These are phyloP conservation scores for Sebastolobus alascanus DNA, from an alignment of 2,797 vertebrate species.

Conservation along the genomic window DNA sequence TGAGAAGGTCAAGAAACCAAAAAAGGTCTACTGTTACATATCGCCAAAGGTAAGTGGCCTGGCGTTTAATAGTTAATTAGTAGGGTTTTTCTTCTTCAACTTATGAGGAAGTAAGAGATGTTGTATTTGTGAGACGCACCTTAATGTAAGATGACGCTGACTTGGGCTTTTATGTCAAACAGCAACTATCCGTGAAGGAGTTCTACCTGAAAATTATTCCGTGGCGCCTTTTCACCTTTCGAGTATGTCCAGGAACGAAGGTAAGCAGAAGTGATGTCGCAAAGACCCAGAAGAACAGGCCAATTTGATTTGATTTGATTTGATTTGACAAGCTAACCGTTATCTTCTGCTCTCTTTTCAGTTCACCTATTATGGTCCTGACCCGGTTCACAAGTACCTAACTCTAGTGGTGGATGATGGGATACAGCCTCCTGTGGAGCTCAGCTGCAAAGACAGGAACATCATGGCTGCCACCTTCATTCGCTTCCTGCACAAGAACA, in stretches of 20 bases:
- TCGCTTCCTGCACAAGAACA: constrained; percentile 98
- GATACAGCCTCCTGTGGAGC: constrained; percentile 97
- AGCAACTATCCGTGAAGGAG: constrained; percentile 99
- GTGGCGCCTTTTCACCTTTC: constrained; percentile 98
- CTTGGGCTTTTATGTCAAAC: constrained; percentile 49
- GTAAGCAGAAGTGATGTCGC: constrained; percentile 75
- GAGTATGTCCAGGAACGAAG: constrained; percentile 99
- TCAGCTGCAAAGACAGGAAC: constrained; percentile 99
- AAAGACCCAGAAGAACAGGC: no score
- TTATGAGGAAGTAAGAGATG: neutral
- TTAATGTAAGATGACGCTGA: constrained; percentile 5
- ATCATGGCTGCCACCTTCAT: constrained; percentile 99
- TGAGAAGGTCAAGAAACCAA: constrained; percentile 98
- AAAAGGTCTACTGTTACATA: constrained; percentile 99
- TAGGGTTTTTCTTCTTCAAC: neutral
- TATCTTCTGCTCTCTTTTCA: constrained; percentile 59
- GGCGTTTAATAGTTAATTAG: neutral
- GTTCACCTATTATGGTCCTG: constrained; percentile 97
- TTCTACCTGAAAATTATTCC: constrained; percentile 99
- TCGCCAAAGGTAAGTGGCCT: constrained; percentile 93
- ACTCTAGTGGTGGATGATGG: constrained; percentile 98
- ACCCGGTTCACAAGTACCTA: constrained; percentile 96
- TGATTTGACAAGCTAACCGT: neutral
- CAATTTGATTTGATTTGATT: no score
- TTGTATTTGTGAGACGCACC: neutral